A percentile compares a stretch with the other conserved stretches of the same genome.
These are phyloP conservation scores for Branchinecta lynchi DNA, from an alignment of 1,140 invertebrate genomes.

Conservation along the genomic window DNA sequence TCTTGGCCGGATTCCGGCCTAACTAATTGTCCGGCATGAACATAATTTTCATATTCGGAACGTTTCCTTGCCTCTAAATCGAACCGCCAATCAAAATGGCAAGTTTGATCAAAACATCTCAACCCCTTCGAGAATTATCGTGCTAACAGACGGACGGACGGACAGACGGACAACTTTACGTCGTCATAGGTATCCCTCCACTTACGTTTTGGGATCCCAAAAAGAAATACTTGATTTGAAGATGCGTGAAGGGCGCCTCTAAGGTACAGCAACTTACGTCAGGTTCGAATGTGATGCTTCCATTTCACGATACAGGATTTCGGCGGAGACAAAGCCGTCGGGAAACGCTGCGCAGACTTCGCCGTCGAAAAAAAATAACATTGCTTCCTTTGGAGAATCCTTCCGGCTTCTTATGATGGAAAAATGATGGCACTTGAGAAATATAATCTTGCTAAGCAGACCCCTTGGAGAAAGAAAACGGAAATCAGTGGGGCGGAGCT, in stretches of 20 bases:
- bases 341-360: neutral
- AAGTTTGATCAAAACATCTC: too few relatives aligned
- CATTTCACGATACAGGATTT: neutral
- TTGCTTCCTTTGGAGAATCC: constrained; percentile 1
- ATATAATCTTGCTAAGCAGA: neutral
- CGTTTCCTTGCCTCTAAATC: too few relatives aligned
- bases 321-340: neutral
- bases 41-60: too few relatives aligned
- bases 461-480: neutral
- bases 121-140: too few relatives aligned
- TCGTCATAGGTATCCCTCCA: too few relatives aligned
- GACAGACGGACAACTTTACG: too few relatives aligned
- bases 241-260: neutral
- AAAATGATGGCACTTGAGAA: neutral
- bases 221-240: neutral
- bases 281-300: neutral
- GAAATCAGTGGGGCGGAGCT: too few relatives aligned
- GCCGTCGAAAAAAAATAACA: neutral
- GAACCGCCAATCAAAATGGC: too few relatives aligned
- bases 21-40: too few relatives aligned
- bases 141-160: too few relatives aligned
- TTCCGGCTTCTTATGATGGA: neutral
- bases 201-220: too few relatives aligned
- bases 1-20: too few relatives aligned
- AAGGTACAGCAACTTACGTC: neutral